Base-by-base conservation (phyloP, 2,113 vertebrate species). In the Euleptes europaea region DNA sequence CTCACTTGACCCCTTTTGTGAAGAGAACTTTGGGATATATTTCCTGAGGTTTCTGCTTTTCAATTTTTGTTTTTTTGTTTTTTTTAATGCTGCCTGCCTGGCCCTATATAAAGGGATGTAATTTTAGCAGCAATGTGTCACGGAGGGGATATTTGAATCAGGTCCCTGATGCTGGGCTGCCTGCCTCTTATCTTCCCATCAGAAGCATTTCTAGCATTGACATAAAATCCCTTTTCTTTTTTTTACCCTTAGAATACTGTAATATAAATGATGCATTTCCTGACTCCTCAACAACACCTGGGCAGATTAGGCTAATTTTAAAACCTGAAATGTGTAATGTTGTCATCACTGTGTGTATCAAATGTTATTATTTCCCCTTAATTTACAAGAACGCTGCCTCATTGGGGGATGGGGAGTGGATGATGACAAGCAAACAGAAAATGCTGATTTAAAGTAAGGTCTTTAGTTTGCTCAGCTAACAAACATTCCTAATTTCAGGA, bases 181-280 rank as follows among this genome's bases (percentile, higher is more conserved):
- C 47, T 69, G 66, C 14, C 33, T 78, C 63, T 28, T 47, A 40
- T 19, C 28, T 77, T 84, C 28, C 17, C 44, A 6, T 70, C 1
- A 70, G 35, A 57, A 54, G 26, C 3, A 33, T 70, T 26, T 75
- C 17, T 35, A 35, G 1, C 19, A 11, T 8, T 78, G 35, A 49
- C 38, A 78, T 84, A 42, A 70, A 81, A 81, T n/a, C 38, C 65
- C 74, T n/a, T n/a, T n/a, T n/a, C n/a, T n/a, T n/a, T n/a, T n/a
- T n/a, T n/a, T n/a, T n/a, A n/a, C n/a, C n/a, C n/a, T 84, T 57
- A n/a, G 13, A 84, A 11, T 19, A 3, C n/a, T 54, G 54, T 31
- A 57, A 49, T 42, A 69, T 19, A 70, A 11, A 57, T 71, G 35
- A 57, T 70, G 38, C 19, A 70, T 44, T 77, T 84, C 19, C 57